Conservation (phyloP, 35 echinoderm and acorn worm species). For the Chiridota heheva region DNA sequence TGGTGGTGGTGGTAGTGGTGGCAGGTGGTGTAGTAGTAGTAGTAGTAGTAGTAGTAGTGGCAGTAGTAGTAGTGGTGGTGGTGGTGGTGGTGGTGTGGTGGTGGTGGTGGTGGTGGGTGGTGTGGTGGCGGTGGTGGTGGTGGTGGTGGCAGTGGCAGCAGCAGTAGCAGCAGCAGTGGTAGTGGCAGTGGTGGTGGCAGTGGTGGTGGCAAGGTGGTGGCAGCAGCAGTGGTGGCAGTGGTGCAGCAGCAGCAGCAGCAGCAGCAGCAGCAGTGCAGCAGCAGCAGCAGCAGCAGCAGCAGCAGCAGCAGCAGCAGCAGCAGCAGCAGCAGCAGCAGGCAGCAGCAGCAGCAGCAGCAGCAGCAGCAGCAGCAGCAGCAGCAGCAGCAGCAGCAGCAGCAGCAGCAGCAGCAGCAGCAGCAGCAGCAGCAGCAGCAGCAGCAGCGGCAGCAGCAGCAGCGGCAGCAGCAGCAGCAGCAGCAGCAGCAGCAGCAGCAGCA, state of each 20-base stretch:
- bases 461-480: neutral
- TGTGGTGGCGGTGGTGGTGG: neutral
- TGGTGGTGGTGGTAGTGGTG: neutral
- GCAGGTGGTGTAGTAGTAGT: too few species aligned
- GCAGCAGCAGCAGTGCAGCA: neutral
- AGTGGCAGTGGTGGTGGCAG: neutral
- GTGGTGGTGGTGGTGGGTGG: too few species aligned
- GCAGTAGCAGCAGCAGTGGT: neutral
- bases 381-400: neutral
- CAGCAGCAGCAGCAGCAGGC: too few species aligned
- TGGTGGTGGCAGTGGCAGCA: neutral
- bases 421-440: neutral
- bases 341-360: slow-evolving; percentile 7
- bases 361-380: slow-evolving; percentile 7
- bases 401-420: neutral
- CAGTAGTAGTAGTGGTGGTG: neutral
- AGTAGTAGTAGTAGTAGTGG: slow-evolving; percentile 4
- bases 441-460: neutral
- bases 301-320: neutral
- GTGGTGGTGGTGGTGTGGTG: too few species aligned
- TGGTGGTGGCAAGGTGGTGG: neutral
- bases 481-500: neutral
- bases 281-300: neutral
- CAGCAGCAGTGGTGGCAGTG: neutral
- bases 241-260: neutral